Base-by-base conservation (phyloP, 2,888 invertebrate genomes). In the Rhodophaea formosa region DNA sequence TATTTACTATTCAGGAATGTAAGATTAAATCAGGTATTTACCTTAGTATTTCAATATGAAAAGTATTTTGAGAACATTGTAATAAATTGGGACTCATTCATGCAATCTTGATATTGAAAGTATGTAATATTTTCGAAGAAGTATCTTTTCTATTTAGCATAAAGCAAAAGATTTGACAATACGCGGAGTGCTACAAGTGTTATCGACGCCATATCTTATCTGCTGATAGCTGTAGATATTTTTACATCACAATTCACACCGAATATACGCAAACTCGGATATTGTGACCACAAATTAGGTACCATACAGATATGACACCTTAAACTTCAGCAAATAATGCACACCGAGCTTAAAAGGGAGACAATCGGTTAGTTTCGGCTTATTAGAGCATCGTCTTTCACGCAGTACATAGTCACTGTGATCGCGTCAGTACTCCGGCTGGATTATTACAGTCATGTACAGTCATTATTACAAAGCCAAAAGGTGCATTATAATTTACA, bases 181-280 rank as follows among this genome's bases (percentile, higher is more conserved):
- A 77, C 66, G 64, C 64, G 60, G 67, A 61, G 69, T 62, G 67
- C 64, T 65, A 68, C 70, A 71, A 68, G 74, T 75, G 72, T 81
- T 84, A 85, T 85, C 83, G 66, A 59, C 68, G 71, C 62, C 85
- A 84, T 85, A 84, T 63, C 72, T 62, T 84, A 84, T 84, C 85
- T 76, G 64, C 74, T 79, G 81, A 82, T 85, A 83, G 72, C 77
- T 73, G 74, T 76, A 78, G 67, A 66, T 67, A 63, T 23, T 74
- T 71, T 68, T 63, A 79, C 84, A 80, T 80, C 82, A 82, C 82
- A 51, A 44, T 23, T 23, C 23, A 23, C 5, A 23, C 23, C 23
- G 23, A 29, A 52, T 66, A 68, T 61, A 70, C 58, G 65, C 58
- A 63, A 65, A 56, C 1, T 12, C 12, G 67, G 63, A 64, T 66